Evolutionary conservation across 2,888 invertebrate species (phyloP), one percentile per base, ranked within the genome.

Genomic region (Agrenia bidenticulata): DNA sequence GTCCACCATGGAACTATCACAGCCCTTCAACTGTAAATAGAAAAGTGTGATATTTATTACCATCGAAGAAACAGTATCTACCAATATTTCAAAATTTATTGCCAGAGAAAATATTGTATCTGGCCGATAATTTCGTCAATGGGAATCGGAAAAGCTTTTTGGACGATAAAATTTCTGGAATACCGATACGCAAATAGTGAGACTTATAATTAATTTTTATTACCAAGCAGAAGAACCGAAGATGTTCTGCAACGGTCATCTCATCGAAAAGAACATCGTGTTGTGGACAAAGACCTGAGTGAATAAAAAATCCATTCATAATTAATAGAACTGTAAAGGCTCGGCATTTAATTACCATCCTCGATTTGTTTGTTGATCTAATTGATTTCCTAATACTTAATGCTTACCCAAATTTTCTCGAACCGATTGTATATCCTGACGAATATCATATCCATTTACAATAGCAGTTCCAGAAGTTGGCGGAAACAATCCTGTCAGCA

Each of bases 271-370:
- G 83, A 67, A 94, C 84, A 80, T 94, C 90, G 79, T 94, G 89
- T 78, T 96, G 93, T 0, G 96, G 94, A 79, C 96, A 97, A 58
- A 94, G 84, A 0, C 96, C 95, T 53, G 96, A n/a, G n/a, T n/a
- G n/a, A n/a, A n/a, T n/a, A n/a, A n/a, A n/a, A n/a, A n/a, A n/a
- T n/a, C n/a, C n/a, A n/a, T 83, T 67, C 87, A 84, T 66, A 13
- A 50, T 50, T n/a, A n/a, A 9, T 15, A 19, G 17, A 50, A 15
- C 50, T 15, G 13, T 19, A 50, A 11, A 39, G 13, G 39, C 13
- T 39, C 39, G 85, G n/a, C n/a, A n/a, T n/a, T n/a, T n/a, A n/a
- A n/a, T n/a, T n/a, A n/a, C n/a, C n/a, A n/a, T n/a, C n/a, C n/a
- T n/a, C n/a, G n/a, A n/a, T n/a, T n/a, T n/a, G n/a, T n/a, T n/a